Base-by-base conservation (phyloP, 1,140 invertebrate species). In the Papilio dardanus region DNA sequence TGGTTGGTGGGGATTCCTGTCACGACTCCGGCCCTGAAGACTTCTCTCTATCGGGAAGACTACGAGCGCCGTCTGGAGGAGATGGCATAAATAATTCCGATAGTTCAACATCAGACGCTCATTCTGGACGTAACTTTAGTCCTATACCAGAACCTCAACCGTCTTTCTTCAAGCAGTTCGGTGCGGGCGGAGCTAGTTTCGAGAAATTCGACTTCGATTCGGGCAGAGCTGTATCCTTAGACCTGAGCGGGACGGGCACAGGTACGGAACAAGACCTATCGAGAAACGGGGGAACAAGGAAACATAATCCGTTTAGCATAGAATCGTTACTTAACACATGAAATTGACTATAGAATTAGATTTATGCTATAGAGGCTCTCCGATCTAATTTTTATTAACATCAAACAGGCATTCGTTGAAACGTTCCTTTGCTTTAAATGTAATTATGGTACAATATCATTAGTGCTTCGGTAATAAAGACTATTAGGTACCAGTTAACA, bases 261-360 rank as follows among this genome's bases (percentile, higher is more conserved):
- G 80, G 80, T 21, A 90, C 90, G 1, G 92, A 94, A 81, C 93
- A 94, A 81, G 90, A 94, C 79, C 82, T 94, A 71, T 94, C 93
- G 71, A 94, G 92, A 85, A 93, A 90, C 76, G 89, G 85, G 58
- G 89, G 85, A 77, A 81, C 87, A 79, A 90, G 93, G 76, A 94
- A 94, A 86, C 88, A 94, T 75, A 97, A 97, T 93, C 97, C 97
- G 24, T 97, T 97, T 94, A 97, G 96, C 93, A 97, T 97, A 94
- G 97, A 97, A 87, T 97, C 96, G 65, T 91, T 97, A 77, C 94
- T 97, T 83, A 96, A 96, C 84, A 96, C 96, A 93, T 96, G 95
- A 95, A 92, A 91, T 83, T 92, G 83, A 89, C 87, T 88, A 81
- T 81, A 82, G 76, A 35, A 68, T 77, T 79, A 77, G 62, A 76